Evolutionary conservation across 2,888 invertebrate genomes (phyloP).

Genomic region (Microchrysa polita): DNA sequence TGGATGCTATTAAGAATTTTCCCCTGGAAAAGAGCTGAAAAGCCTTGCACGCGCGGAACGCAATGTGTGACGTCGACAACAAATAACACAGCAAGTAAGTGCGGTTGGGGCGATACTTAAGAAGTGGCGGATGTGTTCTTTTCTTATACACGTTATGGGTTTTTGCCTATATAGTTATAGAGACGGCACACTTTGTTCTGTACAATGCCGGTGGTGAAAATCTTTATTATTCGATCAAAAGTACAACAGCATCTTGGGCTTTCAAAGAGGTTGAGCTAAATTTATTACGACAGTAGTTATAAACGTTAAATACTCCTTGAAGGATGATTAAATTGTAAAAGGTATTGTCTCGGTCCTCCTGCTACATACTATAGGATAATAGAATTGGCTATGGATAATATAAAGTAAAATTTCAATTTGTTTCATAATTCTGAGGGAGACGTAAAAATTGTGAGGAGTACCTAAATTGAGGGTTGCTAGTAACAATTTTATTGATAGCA

Average conservation of each 20-base stretch:
- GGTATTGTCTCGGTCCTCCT: neutral
- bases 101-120: neutral
- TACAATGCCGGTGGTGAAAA: neutral
- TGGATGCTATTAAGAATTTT: conserved; percentile 32
- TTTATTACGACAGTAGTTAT: neutral
- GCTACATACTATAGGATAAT: no score
- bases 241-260: neutral
- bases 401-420: no score
- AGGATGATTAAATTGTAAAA: conserved; percentile 1
- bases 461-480: no score
- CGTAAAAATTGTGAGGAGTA: no score
- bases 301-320: neutral
- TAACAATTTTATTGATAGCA: no score
- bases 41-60: neutral
- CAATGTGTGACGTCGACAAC: no score
- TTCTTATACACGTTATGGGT: neutral
- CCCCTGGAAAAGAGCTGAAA: neutral
- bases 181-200: neutral
- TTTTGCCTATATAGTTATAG: neutral
- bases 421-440: no score
- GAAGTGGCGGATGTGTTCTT: neutral
- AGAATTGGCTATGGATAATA: no score
- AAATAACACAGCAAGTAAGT: neutral
- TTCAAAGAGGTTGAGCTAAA: neutral
- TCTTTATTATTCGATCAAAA: conserved; percentile 26